Evolutionary conservation across 2,113 vertebrate genomes (phyloP), one percentile per base, ranked within the genome.

Genomic region (Ammodramus savannarum): DNA sequence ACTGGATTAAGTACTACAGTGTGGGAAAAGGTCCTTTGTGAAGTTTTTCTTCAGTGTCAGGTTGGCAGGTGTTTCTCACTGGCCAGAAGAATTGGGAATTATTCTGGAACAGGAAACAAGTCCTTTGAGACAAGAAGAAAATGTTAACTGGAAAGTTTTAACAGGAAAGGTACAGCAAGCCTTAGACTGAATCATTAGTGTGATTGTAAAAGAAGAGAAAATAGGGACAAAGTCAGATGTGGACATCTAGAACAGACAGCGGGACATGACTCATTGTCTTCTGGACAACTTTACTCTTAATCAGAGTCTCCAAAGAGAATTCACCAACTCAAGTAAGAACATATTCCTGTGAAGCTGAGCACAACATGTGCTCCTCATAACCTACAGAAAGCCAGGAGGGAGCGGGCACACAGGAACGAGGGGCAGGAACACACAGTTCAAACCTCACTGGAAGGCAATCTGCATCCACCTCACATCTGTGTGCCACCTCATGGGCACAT

Each of bases 231-330:
- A 88, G 52, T 74, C 52, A 78, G 61, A 72, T 44, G 46, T 80
- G 52, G 61, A 57, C 39, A 62, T 5, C 17, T 9, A 86, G 39
- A 55, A 77, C 38, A 88, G 77, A 86, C 54, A 69, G 54, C 41
- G 91, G 55, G 71, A 76, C 74, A 51, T 55, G 75, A 90, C 59
- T 93, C 82, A 73, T 2, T 54, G n/a, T 72, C 84, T 65, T 82
- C 81, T 84, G 85, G 38, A 39, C 78, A 91, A 87, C 67, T 78
- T 90, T 15, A 86, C 23, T 95, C 83, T 81, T 83, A 85, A 88
- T 86, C 73, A 55, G 58, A 85, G 38, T 19, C 52, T 87, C 36
- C 63, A 62, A 58, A 68, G 19, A 51, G n/a, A 90, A 85, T 68
- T 89, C 68, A 85, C 54, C 52, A 59, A 20, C 59, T 58, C 55